Conservation (phyloP, 2,113 vertebrate species). For the Trematocara macrostoma region DNA sequence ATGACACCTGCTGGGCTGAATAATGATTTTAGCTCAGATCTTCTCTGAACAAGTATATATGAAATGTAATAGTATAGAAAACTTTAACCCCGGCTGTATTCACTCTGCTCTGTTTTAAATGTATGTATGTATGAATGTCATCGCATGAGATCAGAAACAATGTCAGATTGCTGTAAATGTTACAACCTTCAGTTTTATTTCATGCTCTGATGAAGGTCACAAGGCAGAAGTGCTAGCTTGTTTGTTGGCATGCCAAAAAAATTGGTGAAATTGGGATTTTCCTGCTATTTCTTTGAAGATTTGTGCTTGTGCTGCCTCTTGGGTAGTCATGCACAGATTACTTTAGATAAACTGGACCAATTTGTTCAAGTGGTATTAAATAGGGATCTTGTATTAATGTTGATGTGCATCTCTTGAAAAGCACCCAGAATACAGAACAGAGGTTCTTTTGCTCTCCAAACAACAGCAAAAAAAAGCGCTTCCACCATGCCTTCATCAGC, state of each 20-base stretch:
- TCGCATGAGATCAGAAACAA: not conserved
- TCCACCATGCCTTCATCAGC: not conserved
- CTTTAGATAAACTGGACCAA: not conserved
- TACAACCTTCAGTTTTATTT: too few relatives aligned
- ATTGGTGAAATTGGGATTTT: not conserved
- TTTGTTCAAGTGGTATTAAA: not conserved
- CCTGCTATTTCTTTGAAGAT: not conserved
- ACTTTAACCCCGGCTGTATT: accelerated
- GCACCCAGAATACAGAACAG: not conserved
- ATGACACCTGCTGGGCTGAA: not conserved
- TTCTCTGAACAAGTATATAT: not conserved
- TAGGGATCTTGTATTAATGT: not conserved
- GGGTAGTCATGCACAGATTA: not conserved
- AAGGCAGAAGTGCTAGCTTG: not conserved
- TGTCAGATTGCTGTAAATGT: not conserved
- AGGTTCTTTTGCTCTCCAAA: not conserved
- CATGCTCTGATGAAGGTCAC: not conserved
- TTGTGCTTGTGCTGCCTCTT: not conserved
- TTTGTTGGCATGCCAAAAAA: not conserved
- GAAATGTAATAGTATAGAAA: not conserved
- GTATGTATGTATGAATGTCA: accelerated
- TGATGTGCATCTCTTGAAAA: not conserved
- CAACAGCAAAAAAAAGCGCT: not conserved
- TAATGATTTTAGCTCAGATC: not conserved
- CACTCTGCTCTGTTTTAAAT: not conserved